A percentile compares a stretch with the other conserved stretches of the same genome.
Evolutionary conservation across 2,888 invertebrate species (phyloP).

Genomic region (Aquatica leii): DNA sequence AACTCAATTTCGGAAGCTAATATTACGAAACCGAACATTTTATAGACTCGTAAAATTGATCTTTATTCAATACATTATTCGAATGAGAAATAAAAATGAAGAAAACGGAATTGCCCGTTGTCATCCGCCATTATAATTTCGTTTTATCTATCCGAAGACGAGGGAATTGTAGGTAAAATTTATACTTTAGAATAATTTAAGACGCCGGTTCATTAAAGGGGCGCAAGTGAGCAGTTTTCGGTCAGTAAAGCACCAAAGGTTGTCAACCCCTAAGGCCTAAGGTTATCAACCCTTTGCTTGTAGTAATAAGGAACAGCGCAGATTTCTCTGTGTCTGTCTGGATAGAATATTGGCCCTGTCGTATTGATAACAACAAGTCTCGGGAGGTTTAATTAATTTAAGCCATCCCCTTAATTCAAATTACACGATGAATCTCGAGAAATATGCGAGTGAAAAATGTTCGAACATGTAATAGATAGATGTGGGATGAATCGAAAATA

Average conservation of each 20-base stretch:
- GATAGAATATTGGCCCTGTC: too few species aligned
- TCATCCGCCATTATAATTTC: background rate
- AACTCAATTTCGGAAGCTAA: background rate
- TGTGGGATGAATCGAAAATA: constrained; percentile 38
- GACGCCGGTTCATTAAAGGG: constrained; percentile 21
- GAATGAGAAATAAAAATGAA: too few species aligned
- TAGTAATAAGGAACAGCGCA: constrained; percentile 14
- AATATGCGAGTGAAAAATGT: constrained; percentile 32
- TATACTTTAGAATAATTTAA: constrained; percentile 10
- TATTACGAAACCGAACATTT: constrained; percentile 8
- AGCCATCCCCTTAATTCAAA: constrained; percentile 35
- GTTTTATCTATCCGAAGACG: background rate
- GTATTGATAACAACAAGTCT: constrained; percentile 7
- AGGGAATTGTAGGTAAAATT: too few species aligned
- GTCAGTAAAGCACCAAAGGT: constrained; percentile 26
- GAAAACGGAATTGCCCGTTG: background rate
- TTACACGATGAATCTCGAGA: constrained; percentile 35
- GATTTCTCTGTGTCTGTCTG: constrained; percentile 2
- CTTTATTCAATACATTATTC: constrained; percentile 20
- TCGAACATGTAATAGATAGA: constrained; percentile 11
- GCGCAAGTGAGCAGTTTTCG: constrained; percentile 17
- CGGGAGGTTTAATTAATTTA: constrained; percentile 39
- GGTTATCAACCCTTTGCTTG: constrained; percentile 14
- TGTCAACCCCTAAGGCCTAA: constrained; percentile 18
- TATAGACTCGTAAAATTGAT: constrained; percentile 23